Percentiles rank a stretch among this genome's conserved stretches.
These are phyloP conservation scores for Arctopsyche grandis DNA, from an alignment of 1,140 invertebrate species.

Conservation along the genomic window DNA sequence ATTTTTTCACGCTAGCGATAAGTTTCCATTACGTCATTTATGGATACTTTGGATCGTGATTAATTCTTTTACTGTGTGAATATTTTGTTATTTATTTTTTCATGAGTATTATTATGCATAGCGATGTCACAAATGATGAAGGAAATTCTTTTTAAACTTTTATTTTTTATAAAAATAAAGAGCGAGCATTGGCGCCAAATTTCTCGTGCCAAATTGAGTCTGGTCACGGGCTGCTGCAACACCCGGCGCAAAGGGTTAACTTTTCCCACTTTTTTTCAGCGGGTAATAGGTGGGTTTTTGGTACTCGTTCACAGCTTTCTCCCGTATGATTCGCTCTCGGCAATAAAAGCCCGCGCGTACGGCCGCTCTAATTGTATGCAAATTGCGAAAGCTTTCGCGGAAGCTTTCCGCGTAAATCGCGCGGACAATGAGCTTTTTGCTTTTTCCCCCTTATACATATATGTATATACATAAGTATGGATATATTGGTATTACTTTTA, in stretches of 20 bases:
- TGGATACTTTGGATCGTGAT: too few species aligned
- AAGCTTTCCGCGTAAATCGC: neutral
- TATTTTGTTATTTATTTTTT: too few species aligned
- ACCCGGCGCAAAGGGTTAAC: constrained; percentile 18
- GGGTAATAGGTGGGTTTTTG: neutral
- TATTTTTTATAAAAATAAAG: too few species aligned
- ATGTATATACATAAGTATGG: neutral
- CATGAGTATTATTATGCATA: too few species aligned
- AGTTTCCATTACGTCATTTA: too few species aligned
- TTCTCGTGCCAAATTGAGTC: constrained; percentile 6
- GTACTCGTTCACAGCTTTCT: neutral
- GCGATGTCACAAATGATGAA: too few species aligned
- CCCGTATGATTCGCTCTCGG: neutral
- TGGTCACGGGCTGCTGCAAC: neutral
- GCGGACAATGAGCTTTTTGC: constrained; percentile 10
- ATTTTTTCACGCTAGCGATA: too few species aligned
- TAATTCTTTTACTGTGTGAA: too few species aligned
- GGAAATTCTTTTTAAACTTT: too few species aligned
- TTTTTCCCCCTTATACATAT: neutral
- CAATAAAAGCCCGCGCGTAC: neutral
- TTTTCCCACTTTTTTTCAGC: neutral
- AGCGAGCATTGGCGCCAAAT: neutral
- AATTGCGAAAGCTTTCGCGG: constrained; percentile 16
- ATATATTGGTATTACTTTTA: neutral
- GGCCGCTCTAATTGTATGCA: constrained; percentile 12